Evolutionary conservation across 2,888 invertebrate genomes (phyloP).

Genomic region (Hypomecis atomaria): DNA sequence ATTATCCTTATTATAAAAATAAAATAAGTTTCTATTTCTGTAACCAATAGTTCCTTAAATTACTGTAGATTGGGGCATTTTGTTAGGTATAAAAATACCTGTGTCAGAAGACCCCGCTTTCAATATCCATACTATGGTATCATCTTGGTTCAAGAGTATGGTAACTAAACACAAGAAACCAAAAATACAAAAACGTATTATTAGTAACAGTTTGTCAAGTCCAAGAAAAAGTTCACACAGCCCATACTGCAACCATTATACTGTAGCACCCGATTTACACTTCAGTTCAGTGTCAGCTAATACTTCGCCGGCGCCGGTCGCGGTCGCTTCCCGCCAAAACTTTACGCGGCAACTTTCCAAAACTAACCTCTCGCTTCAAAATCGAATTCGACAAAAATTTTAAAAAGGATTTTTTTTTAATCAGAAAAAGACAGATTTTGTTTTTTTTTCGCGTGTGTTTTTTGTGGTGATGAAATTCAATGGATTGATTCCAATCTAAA

Average conservation of each 20-base stretch:
- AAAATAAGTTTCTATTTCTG: too few species aligned
- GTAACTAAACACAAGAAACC: too few species aligned
- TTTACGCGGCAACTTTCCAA: constrained; percentile 41
- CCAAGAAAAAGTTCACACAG: background rate
- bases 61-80: too few species aligned
- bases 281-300: constrained; percentile 23
- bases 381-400: constrained; percentile 1
- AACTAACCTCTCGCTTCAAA: constrained; percentile 10
- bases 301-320: constrained; percentile 13
- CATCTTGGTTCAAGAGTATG: too few species aligned
- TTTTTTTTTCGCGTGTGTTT: constrained; percentile 27
- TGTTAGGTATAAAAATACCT: too few species aligned
- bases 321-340: constrained; percentile 28
- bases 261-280: constrained; percentile 10
- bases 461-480: constrained; percentile 27
- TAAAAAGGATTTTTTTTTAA: background rate
- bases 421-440: background rate
- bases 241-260: constrained; percentile 18
- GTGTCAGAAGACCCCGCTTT: too few species aligned
- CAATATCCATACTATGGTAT: too few species aligned
- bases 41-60: too few species aligned
- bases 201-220: too few species aligned
- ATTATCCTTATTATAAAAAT: too few species aligned
- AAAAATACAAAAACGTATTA: too few species aligned
- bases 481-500: constrained; percentile 37